Evolutionary conservation across 2,888 invertebrate species (phyloP).

Genomic region (Sesia apiformis): DNA sequence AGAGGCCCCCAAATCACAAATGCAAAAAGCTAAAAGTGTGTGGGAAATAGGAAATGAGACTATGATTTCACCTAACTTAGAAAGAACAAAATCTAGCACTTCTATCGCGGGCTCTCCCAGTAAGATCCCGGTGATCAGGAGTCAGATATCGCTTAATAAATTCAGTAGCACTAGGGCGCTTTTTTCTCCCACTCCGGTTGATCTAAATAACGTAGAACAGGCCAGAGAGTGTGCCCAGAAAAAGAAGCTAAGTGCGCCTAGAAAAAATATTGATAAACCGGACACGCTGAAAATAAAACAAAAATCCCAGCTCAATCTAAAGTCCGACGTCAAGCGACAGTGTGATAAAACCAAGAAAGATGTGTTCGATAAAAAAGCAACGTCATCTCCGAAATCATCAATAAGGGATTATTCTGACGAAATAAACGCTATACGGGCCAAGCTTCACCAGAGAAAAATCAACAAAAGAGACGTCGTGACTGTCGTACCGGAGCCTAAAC

Average conservation of each 20-base stretch:
- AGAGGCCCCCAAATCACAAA: conserved; percentile 50
- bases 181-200: conserved; percentile 74
- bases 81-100: conserved; percentile 66
- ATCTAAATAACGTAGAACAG: conserved; percentile 71
- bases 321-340: conserved; percentile 51
- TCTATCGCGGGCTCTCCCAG: conserved; percentile 75
- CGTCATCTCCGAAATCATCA: conserved; percentile 43
- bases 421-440: conserved; percentile 65
- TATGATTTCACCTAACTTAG: conserved; percentile 47
- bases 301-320: conserved; percentile 61
- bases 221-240: conserved; percentile 72
- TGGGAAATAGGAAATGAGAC: conserved; percentile 69
- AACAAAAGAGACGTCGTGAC: conserved; percentile 56
- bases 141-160: conserved; percentile 65
- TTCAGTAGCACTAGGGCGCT: conserved; percentile 69
- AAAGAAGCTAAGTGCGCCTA: conserved; percentile 47
- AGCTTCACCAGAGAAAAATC: conserved; percentile 63
- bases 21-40: conserved; percentile 70
- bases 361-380: conserved; percentile 45
- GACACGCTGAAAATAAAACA: conserved; percentile 57
- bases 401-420: conserved; percentile 65
- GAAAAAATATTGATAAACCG: conserved; percentile 48
- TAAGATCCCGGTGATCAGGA: conserved; percentile 77
- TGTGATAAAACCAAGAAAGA: conserved; percentile 58
- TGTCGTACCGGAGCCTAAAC: conserved; percentile 37